These are phyloP conservation scores for Scleropages formosus DNA, from an alignment of 2,797 vertebrate species.

Conservation along the genomic window DNA sequence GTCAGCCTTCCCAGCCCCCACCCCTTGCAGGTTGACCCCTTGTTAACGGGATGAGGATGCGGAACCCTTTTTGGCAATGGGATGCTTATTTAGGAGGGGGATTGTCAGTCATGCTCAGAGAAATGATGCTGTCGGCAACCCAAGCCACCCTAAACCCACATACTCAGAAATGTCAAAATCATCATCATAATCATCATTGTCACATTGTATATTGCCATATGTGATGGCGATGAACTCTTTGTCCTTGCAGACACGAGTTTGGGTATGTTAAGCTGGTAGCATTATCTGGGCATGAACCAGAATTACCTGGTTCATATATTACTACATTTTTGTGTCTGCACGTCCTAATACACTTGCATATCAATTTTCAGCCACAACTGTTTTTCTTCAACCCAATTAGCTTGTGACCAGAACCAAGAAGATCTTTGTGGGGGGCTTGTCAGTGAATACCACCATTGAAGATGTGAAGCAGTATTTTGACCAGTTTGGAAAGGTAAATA, in stretches of 20 bases:
- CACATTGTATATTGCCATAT: background rate
- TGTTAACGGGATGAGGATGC: background rate
- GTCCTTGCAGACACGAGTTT: background rate
- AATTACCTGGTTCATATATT: background rate
- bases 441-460: conserved; percentile 92
- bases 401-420: conserved; percentile 97
- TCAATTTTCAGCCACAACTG: no score
- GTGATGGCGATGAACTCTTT: background rate
- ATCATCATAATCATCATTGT: background rate
- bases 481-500: conserved; percentile 91
- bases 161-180: background rate
- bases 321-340: background rate
- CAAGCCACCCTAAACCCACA: background rate
- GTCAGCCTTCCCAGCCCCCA: conserved; percentile 50
- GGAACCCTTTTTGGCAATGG: conserved; percentile 49
- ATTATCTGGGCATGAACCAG: background rate
- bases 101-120: background rate
- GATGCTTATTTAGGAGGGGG: conserved; percentile 14
- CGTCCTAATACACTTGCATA: no score
- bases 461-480: conserved; percentile 96
- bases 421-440: conserved; percentile 94
- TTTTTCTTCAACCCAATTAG: conserved; percentile 65
- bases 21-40: conserved; percentile 41
- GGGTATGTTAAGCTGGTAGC: background rate
- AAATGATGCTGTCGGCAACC: background rate